Evolutionary conservation across 2,888 invertebrate species (phyloP).

Genomic region (Julus scandinavius): DNA sequence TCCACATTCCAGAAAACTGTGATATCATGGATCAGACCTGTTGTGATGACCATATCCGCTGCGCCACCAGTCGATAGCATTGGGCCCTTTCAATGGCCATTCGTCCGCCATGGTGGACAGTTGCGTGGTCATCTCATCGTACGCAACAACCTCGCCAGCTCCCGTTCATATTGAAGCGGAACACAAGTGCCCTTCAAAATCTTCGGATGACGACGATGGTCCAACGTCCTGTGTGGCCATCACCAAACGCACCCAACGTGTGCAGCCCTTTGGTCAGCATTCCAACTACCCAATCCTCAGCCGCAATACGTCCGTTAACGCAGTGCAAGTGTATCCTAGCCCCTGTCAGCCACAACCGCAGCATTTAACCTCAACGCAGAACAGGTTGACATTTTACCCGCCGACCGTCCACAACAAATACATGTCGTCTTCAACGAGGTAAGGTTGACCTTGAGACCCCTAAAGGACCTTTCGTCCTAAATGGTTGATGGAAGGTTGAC

Average conservation of each 20-base stretch:
- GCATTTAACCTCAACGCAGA: background rate
- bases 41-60: background rate
- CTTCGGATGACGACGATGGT: background rate
- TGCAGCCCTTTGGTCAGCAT: background rate
- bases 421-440: background rate
- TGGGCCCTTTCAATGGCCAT: constrained; percentile 31
- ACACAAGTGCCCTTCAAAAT: background rate
- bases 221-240: background rate
- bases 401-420: background rate
- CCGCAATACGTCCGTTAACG: background rate
- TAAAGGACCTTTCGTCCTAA: too few relatives aligned
- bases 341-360: background rate
- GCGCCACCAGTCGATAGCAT: background rate
- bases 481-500: background rate
- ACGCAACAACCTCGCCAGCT: background rate
- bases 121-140: constrained; percentile 22
- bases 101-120: constrained; percentile 47
- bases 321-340: background rate
- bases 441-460: background rate
- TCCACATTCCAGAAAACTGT: background rate
- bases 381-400: background rate
- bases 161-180: background rate
- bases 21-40: background rate
- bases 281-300: background rate
- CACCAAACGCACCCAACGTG: background rate